Evolutionary conservation across 2,113 vertebrate genomes (phyloP).

Genomic region (Calidris pugnax): DNA sequence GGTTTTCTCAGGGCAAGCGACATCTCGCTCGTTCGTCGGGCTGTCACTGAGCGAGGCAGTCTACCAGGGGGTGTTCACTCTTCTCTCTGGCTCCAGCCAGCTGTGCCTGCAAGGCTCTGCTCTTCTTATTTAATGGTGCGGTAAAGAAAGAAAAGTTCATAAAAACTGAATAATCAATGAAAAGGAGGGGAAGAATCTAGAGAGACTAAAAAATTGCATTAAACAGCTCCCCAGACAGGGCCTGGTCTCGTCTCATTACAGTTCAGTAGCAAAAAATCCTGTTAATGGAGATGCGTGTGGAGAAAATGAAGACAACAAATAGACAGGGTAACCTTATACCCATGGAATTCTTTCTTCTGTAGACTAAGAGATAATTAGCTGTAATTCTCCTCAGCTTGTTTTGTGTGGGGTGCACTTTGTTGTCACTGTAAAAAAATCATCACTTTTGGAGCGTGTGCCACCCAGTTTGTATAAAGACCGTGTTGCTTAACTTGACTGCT

Average conservation of each 20-base stretch:
- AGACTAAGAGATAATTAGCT: not conserved
- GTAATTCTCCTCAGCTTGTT: not conserved
- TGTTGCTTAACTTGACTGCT: not conserved
- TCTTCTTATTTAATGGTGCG: not conserved
- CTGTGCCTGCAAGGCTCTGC: not conserved
- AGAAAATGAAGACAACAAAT: not conserved
- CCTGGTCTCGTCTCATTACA: not conserved
- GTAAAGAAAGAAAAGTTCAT: not conserved
- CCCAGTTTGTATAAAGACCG: not conserved
- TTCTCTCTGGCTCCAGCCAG: not conserved
- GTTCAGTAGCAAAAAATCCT: not conserved
- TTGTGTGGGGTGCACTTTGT: not conserved
- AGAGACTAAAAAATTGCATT: not conserved
- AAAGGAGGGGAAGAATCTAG: not conserved
- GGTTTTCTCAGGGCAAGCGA: not conserved
- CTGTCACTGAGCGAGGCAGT: not conserved
- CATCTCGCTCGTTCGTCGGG: fast-evolving
- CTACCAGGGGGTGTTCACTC: not conserved
- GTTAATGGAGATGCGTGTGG: not conserved
- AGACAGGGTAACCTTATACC: not conserved
- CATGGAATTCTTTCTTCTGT: not conserved
- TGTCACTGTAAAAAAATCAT: not conserved
- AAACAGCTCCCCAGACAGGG: not conserved
- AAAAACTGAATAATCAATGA: not conserved
- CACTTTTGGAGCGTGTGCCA: fast-evolving